phyloP scores from a whole-genome alignment of 2,113 vertebrate genomes.

The Nannobrachium achirus region DNA sequence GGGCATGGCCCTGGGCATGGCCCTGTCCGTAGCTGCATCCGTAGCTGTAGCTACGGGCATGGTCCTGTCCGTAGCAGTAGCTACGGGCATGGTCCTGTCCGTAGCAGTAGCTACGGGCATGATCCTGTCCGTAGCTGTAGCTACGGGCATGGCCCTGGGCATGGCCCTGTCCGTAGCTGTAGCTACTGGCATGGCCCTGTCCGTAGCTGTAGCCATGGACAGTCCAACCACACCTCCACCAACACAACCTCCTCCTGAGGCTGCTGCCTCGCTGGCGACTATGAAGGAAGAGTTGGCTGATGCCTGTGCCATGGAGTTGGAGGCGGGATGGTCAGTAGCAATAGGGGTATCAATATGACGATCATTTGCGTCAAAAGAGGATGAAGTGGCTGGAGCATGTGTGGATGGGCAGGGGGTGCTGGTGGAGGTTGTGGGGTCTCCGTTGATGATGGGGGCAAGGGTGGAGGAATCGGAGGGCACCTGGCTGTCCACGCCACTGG shows the following conservation, averaged over 20 bases:
- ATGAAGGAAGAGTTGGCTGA: constrained; percentile 32
- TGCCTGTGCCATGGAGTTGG: constrained; percentile 19
- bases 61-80: too few species aligned
- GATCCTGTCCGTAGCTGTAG: too few species aligned
- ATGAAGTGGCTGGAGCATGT: constrained; percentile 51
- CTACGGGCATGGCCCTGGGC: too few species aligned
- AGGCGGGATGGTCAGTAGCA: constrained; percentile 7
- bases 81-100: too few species aligned
- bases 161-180: constrained; percentile 78
- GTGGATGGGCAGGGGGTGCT: constrained; percentile 15
- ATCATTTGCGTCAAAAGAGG: constrained; percentile 12
- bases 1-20: constrained; percentile 84
- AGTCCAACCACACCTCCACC: constrained; percentile 34
- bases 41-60: too few species aligned
- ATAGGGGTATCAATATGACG: constrained; percentile 37
- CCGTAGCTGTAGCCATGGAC: too few species aligned
- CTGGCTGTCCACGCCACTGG: constrained; percentile 79
- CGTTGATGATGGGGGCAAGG: constrained; percentile 76
- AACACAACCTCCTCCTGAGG: not conserved
- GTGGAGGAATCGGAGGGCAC: constrained; percentile 73
- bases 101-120: too few species aligned
- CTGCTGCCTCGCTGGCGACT: not conserved
- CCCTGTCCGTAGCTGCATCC: constrained; percentile 70
- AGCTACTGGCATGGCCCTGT: too few species aligned
- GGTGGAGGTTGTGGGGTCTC: constrained; percentile 72